Evolutionary conservation across 2,113 vertebrate species (phyloP).

Genomic region (Terrapene triunguis): DNA sequence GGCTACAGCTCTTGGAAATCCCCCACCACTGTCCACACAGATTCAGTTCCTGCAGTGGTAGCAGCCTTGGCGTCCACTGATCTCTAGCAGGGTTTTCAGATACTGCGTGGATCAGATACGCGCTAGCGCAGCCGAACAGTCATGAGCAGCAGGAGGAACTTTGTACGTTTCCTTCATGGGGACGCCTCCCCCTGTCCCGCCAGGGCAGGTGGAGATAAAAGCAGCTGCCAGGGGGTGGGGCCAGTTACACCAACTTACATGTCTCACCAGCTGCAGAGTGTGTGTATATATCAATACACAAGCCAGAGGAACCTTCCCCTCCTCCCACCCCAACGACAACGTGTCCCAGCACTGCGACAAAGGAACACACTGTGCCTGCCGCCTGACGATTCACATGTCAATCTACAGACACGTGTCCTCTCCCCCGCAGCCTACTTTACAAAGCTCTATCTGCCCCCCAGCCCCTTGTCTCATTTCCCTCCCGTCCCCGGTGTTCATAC

Average conservation of each 20-base stretch:
- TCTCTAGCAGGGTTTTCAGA: not conserved
- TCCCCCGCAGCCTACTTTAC: not conserved
- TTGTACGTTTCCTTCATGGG: not conserved
- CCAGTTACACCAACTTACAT: not conserved
- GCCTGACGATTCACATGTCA: not conserved
- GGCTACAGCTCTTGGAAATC: not conserved
- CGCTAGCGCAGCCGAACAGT: not conserved
- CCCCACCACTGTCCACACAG: rapidly evolving
- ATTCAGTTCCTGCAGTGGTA: rapidly evolving
- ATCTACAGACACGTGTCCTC: not conserved
- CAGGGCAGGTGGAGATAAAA: not conserved
- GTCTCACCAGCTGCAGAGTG: not conserved
- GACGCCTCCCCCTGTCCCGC: not conserved
- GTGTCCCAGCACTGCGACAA: not conserved
- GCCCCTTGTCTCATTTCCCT: too few relatives aligned
- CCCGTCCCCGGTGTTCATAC: not conserved
- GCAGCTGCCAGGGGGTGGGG: not conserved
- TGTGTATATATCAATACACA: not conserved
- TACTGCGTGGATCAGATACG: not conserved
- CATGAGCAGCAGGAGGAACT: not conserved
- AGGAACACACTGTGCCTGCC: not conserved
- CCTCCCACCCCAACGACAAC: not conserved
- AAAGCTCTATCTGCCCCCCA: not conserved
- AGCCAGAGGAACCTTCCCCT: not conserved
- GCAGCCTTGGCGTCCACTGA: not conserved